These are phyloP conservation scores for Dufourea novaeangliae DNA, from an alignment of 1,140 invertebrate species.

Conservation along the genomic window DNA sequence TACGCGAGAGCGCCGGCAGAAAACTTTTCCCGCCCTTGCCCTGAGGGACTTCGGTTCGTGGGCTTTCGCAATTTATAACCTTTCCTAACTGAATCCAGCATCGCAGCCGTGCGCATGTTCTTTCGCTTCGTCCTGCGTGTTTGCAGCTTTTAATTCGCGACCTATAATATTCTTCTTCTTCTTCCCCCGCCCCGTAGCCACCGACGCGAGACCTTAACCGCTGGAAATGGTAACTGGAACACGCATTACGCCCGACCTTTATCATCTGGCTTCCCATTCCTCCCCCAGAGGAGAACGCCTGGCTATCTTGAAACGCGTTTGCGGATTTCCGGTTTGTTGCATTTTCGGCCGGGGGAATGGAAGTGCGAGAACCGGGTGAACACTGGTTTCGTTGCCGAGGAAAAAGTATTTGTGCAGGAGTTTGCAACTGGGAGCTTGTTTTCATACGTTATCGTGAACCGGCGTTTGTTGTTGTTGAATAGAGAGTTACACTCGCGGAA, in stretches of 20 bases:
- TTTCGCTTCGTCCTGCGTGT: conserved; percentile 45
- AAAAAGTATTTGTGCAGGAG: background rate
- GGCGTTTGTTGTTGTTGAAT: too few relatives aligned
- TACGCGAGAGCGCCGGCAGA: conserved; percentile 75
- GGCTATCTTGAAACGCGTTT: background rate
- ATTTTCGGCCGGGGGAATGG: background rate
- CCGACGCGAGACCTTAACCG: conserved; percentile 29
- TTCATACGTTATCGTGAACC: too few relatives aligned
- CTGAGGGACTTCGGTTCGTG: conserved; percentile 72
- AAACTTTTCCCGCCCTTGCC: conserved; percentile 74
- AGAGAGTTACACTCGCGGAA: too few relatives aligned
- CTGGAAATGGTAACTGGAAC: conserved; percentile 23
- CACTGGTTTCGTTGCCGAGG: background rate
- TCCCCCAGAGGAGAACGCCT: background rate
- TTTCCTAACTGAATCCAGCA: conserved; percentile 77
- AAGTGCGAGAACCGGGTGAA: background rate
- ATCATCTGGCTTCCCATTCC: background rate
- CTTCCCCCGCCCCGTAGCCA: background rate
- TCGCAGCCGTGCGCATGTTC: conserved; percentile 51
- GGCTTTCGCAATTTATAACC: conserved; percentile 77
- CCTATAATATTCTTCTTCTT: too few relatives aligned
- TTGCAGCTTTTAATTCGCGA: conserved; percentile 48
- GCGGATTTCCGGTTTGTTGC: conserved; percentile 14
- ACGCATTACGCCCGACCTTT: conserved; percentile 1
- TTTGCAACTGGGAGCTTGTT: background rate